A percentile compares a stretch with the other conserved stretches of the same genome.
phyloP scores from a whole-genome alignment of 2,888 invertebrate genomes.

The Byasa hedistus region DNA sequence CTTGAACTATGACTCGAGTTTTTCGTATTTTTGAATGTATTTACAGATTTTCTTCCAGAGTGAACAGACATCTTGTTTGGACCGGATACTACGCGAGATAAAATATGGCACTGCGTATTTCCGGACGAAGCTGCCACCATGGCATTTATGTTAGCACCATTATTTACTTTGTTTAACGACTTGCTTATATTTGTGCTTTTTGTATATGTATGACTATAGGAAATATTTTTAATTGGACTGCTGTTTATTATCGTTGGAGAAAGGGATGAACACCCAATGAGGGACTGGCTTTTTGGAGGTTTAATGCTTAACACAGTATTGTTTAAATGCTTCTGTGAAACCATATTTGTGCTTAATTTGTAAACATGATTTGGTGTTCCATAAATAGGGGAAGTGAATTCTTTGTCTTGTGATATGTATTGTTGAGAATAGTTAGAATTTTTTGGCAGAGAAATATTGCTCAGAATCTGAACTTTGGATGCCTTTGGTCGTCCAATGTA shows the following conservation, averaged over 20 bases:
- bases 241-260: conserved; percentile 62
- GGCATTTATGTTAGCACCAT: conserved; percentile 74
- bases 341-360: conserved; percentile 64
- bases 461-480: conserved; percentile 75
- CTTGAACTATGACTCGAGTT: conserved; percentile 53
- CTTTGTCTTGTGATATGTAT: conserved; percentile 63
- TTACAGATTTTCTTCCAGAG: conserved; percentile 68
- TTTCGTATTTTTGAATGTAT: conserved; percentile 65
- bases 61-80: conserved; percentile 75
- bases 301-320: conserved; percentile 70
- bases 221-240: conserved; percentile 68
- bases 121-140: conserved; percentile 67
- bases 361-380: conserved; percentile 71
- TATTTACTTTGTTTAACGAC: conserved; percentile 66
- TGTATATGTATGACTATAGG: conserved; percentile 67
- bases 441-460: conserved; percentile 74
- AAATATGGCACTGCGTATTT: conserved; percentile 71
- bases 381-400: conserved; percentile 62
- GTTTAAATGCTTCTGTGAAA: conserved; percentile 62
- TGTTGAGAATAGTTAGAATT: conserved; percentile 65
- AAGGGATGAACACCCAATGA: conserved; percentile 65
- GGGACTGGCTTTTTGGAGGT: conserved; percentile 64
- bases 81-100: conserved; percentile 73
- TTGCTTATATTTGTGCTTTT: conserved; percentile 70
- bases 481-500: conserved; percentile 63